These are phyloP conservation scores for Netelia virgata DNA, from an alignment of 2,888 invertebrate genomes.

Conservation along the genomic window DNA sequence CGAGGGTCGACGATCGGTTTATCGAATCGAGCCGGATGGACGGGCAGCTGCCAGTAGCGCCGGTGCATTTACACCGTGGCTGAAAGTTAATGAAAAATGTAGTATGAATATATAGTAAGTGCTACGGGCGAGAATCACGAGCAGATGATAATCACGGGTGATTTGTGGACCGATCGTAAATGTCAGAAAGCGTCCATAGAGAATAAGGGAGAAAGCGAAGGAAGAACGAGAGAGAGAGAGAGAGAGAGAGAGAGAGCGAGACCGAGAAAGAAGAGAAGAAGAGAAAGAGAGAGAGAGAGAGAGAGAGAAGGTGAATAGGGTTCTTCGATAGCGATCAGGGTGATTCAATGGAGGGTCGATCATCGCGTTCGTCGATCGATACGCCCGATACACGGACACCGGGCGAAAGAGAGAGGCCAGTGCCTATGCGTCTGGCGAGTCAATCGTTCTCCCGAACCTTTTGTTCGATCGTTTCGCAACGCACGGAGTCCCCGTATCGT, in stretches of 20 bases:
- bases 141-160: constrained; percentile 62
- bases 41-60: constrained; percentile 42
- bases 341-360: constrained; percentile 64
- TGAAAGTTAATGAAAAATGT: constrained; percentile 40
- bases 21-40: constrained; percentile 16
- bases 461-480: constrained; percentile 60
- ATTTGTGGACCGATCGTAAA: constrained; percentile 55
- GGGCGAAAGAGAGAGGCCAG: constrained; percentile 12
- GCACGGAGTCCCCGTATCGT: constrained; percentile 37
- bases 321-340: constrained; percentile 54
- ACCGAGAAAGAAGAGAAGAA: background rate
- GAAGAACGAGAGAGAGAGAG: too few relatives aligned
- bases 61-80: constrained; percentile 22
- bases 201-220: background rate
- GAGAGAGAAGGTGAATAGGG: constrained; percentile 23
- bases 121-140: constrained; percentile 46
- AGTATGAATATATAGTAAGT: constrained; percentile 46
- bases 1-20: constrained; percentile 6
- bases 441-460: constrained; percentile 59
- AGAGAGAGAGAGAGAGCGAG: constrained; percentile 5
- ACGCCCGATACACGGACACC: constrained; percentile 47
- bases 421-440: constrained; percentile 47
- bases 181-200: constrained; percentile 35
- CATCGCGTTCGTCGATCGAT: constrained; percentile 61
- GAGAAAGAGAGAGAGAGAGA: background rate